Conservation (phyloP, 2,113 vertebrate species). For the Aegotheles bennettii region DNA sequence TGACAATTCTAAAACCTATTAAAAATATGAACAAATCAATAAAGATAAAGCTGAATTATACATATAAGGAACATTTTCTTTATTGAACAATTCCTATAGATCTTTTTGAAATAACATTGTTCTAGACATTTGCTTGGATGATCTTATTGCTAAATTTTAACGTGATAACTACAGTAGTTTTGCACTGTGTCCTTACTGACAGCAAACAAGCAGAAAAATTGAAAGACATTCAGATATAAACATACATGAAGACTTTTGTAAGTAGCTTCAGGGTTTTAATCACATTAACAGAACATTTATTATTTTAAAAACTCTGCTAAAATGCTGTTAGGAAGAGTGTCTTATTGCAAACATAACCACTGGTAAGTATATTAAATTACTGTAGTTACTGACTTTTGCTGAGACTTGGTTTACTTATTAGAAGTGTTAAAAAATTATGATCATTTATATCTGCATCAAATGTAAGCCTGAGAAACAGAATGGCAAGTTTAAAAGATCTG, state of each 20-base stretch:
- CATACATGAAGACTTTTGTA: slow-evolving; percentile 13
- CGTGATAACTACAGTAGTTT: neutral
- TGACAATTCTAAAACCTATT: slow-evolving; percentile 67
- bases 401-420: neutral
- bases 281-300: neutral
- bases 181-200: slow-evolving; percentile 31
- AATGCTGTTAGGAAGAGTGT: neutral
- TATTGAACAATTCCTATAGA: slow-evolving; percentile 61
- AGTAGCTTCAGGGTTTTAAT: slow-evolving; percentile 46
- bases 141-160: slow-evolving; percentile 51
- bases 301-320: neutral
- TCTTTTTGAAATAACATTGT: slow-evolving; percentile 15
- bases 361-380: neutral
- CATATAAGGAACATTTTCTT: slow-evolving; percentile 56
- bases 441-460: neutral
- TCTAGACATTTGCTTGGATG: slow-evolving; percentile 27
- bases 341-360: neutral
- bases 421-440: neutral
- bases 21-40: slow-evolving; percentile 70
- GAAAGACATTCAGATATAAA: slow-evolving; percentile 34
- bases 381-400: neutral
- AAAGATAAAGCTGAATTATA: slow-evolving; percentile 61
- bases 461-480: neutral
- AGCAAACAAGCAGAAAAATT: slow-evolving; percentile 42
- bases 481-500: neutral